A percentile compares a stretch with the other conserved stretches of the same genome.
These are phyloP conservation scores for Lepidocyrtinus sp. DNA, from an alignment of 2,888 invertebrate species.

Conservation along the genomic window DNA sequence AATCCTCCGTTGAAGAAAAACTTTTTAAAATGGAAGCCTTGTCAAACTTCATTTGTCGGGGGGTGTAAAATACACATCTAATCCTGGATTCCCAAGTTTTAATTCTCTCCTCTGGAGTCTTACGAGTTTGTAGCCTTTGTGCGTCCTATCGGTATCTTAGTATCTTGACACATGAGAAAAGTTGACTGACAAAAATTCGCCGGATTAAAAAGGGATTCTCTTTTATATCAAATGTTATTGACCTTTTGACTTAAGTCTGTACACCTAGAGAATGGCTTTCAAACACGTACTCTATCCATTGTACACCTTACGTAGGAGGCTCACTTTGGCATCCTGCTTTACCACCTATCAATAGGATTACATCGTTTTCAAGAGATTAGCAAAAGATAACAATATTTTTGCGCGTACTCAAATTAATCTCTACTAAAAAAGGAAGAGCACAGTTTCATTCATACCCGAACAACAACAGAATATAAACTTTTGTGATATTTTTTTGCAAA, in stretches of 20 bases:
- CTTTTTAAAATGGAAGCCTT: background rate
- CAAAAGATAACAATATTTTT: no score
- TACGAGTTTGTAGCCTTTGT: background rate
- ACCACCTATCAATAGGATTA: background rate
- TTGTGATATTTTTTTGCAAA: no score
- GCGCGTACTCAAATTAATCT: background rate
- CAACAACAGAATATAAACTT: no score
- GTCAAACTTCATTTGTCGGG: conserved; percentile 34
- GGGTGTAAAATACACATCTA: conserved; percentile 19
- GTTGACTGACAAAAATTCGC: background rate
- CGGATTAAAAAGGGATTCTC: background rate
- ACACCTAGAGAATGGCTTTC: no score
- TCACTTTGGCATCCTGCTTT: background rate
- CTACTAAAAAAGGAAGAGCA: background rate
- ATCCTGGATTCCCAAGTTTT: conserved; percentile 13
- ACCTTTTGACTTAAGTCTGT: conserved; percentile 19
- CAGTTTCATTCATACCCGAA: background rate
- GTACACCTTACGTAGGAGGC: background rate
- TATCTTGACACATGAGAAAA: background rate
- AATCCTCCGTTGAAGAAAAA: background rate
- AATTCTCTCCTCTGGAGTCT: background rate
- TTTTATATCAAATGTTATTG: conserved; percentile 30
- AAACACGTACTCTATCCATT: no score
- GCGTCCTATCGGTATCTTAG: background rate
- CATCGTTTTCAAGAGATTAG: background rate